Percentiles rank a stretch among this genome's conserved stretches.
Evolutionary conservation across 2,888 invertebrate species (phyloP).

Genomic region (Zygothrica quintamaculata): DNA sequence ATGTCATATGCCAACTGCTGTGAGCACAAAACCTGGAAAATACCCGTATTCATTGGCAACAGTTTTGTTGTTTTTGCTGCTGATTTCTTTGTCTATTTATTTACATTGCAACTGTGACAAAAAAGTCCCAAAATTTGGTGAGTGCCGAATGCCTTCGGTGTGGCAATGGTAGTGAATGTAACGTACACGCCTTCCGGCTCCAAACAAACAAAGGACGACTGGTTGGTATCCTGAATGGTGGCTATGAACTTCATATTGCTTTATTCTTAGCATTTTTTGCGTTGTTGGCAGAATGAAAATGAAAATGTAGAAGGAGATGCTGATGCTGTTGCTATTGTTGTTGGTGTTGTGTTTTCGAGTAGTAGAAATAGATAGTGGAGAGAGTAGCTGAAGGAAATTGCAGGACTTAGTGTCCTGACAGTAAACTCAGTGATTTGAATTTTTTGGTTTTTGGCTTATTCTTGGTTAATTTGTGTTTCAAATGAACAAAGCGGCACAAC

Average conservation of each 20-base stretch:
- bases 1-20: constrained; percentile 23
- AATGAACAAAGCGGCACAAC: too few relatives aligned
- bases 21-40: constrained; percentile 14
- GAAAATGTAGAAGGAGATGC: too few relatives aligned
- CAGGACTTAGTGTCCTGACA: background rate
- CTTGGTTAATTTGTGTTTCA: background rate
- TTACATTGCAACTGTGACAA: constrained; percentile 40
- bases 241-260: constrained; percentile 16
- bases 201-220: constrained; percentile 2
- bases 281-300: constrained; percentile 29
- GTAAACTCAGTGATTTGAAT: background rate
- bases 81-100: constrained; percentile 23
- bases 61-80: constrained; percentile 12
- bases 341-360: too few relatives aligned
- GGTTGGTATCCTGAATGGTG: constrained; percentile 12
- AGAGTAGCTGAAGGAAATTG: background rate
- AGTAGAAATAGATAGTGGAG: too few relatives aligned
- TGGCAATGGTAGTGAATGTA: background rate
- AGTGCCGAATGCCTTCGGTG: constrained; percentile 26
- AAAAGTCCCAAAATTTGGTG: too few relatives aligned
- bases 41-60: constrained; percentile 21
- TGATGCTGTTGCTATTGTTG: too few relatives aligned
- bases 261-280: constrained; percentile 50
- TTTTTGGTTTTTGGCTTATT: background rate
- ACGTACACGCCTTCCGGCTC: too few relatives aligned